Conservation (phyloP, 2,797 vertebrate species). For the Acipenser transmontanus region DNA sequence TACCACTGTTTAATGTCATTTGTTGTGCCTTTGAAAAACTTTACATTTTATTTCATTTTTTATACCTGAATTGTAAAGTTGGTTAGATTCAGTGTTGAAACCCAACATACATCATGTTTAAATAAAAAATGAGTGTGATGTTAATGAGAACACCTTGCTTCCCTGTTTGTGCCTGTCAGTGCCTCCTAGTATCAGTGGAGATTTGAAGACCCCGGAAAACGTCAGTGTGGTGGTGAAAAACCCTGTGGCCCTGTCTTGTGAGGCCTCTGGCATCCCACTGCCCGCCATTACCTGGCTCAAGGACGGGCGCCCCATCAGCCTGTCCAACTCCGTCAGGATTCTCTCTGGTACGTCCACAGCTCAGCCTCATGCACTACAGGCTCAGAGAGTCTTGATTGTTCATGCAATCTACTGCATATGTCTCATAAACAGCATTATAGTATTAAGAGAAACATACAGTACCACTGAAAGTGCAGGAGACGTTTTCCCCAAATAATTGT, state of each 20-base stretch:
- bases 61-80: not conserved
- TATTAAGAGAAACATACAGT: no score
- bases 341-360: conserved; percentile 71
- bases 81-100: no score
- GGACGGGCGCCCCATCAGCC: conserved; percentile 67
- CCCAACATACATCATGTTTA: no score
- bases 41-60: no score
- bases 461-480: no score
- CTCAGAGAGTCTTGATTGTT: no score
- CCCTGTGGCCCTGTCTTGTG: conserved; percentile 77
- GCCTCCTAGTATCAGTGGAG: conserved; percentile 74
- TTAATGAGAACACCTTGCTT: not conserved
- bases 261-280: conserved; percentile 85
- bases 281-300: conserved; percentile 86
- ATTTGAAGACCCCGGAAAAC: conserved; percentile 67
- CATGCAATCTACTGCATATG: no score
- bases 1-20: no score
- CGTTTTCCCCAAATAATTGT: no score
- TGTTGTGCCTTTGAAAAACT: no score
- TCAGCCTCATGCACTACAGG: no score
- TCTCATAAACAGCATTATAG: no score
- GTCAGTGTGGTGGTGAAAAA: conserved; percentile 84
- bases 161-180: conserved; percentile 45
- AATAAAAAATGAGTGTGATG: not conserved
- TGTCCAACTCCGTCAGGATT: conserved; percentile 61